Base-by-base conservation (phyloP, 2,113 vertebrate species). In the Carassius auratus region DNA sequence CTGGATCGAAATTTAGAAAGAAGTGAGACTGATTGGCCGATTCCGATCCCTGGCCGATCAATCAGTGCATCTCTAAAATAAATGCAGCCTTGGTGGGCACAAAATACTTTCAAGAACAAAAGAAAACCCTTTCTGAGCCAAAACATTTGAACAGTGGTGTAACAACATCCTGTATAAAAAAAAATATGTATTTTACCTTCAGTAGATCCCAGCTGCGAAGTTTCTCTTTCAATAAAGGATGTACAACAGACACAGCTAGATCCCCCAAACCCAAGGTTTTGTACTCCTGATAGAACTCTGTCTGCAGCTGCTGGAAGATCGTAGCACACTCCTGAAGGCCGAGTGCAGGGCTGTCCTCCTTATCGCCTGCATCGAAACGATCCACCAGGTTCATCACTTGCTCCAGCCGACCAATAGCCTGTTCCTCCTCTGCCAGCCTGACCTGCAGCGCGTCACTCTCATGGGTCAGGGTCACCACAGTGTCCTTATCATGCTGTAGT, bases 271-370 rank as follows among this genome's bases (percentile, higher is more conserved):
- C 97, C 0, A 98, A 96, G 87, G 95, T 94, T 8, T 97, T 95
- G 89, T 99, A 99, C 90, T 99, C 98, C 89, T 98, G 96, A 0
- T 97, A 97, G 91, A 96, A 99, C 74, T 97, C 96, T 17, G 96
- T 97, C 87, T 98, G 97, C 38, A 99, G 94, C 0, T 95, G 97
- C 91, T 97, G 95, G 57, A 99, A 99, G 76, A 97, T 89, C 48
- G 77, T 94, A 0, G 96, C 97, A 8, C 97, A 98, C 90, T 99
- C 98, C 0, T 92, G 93, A 86, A 97, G 83, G 0, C 92, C 95
- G 15, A 97, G 92, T 0, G 95, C 91, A 0, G 95, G 93, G 19
- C 36, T 33, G 3, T 23, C 88, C 26, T 80, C 71, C 30, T 93
- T 86, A 0, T 95, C 87, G 45, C 93, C 92, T 23, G 95, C 94